These are phyloP conservation scores for Oreochromis spilurus DNA, from an alignment of 2,113 vertebrate species.

Conservation along the genomic window DNA sequence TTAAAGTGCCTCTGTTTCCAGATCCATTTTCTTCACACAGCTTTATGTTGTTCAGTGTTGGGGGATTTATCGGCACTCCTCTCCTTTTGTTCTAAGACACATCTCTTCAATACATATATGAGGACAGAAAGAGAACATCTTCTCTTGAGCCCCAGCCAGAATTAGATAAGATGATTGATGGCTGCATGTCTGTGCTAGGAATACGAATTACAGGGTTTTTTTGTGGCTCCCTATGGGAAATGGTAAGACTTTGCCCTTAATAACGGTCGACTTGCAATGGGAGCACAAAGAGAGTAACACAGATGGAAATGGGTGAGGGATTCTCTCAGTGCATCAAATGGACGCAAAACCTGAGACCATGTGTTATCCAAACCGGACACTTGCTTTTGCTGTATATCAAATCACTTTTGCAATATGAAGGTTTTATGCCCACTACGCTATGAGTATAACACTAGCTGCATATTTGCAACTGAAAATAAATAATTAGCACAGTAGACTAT, in stretches of 20 bases:
- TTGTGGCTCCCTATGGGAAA: slow-evolving; percentile 54
- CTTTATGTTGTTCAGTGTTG: slow-evolving; percentile 52
- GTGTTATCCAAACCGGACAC: background rate
- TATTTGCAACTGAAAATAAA: background rate
- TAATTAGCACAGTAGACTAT: background rate
- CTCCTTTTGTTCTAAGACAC: slow-evolving; percentile 58
- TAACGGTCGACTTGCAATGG: background rate
- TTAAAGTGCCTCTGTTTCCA: slow-evolving; percentile 33
- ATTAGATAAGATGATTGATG: slow-evolving; percentile 65
- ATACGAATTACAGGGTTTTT: slow-evolving; percentile 63
- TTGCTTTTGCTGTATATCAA: background rate
- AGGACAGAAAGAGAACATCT: slow-evolving; percentile 44
- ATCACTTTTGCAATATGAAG: background rate
- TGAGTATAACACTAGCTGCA: background rate
- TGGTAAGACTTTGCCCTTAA: background rate
- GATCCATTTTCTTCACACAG: slow-evolving; percentile 36
- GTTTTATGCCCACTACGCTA: background rate
- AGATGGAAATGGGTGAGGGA: background rate
- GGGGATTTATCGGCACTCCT: slow-evolving; percentile 54
- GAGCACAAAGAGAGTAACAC: background rate
- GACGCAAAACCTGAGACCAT: background rate
- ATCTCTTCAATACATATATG: slow-evolving; percentile 46
- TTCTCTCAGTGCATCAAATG: background rate
- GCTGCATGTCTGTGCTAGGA: slow-evolving; percentile 59
- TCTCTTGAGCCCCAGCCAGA: slow-evolving; percentile 41